Base-by-base conservation (phyloP, 2,888 invertebrate genomes). In the Stomorhina lunata region DNA sequence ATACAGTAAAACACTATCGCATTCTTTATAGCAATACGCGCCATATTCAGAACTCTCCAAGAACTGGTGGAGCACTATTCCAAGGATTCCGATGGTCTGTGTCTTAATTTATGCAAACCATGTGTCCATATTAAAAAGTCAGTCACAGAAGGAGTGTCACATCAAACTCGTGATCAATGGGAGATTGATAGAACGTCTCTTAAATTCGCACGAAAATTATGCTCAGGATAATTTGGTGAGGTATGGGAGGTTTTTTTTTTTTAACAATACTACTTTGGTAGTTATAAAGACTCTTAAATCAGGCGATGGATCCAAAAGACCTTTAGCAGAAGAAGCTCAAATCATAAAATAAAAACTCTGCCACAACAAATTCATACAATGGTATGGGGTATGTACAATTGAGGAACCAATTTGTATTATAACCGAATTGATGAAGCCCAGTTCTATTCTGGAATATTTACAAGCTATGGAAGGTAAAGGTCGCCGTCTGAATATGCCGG, bases 341-440 rank as follows among this genome's bases (percentile, higher is more conserved):
- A 99, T 99, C 84, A 99, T 99, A 99, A 99, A n/a, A n/a, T n/a
- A 99, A 92, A 98, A 99, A 92, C 93, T 99, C 85, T 94, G 99
- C 85, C 99, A 99, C 92, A 95, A 94, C 84, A 99, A 99, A 91
- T 94, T 99, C 80, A 98, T 99, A 87, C 99, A 99, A 90, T 92
- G 99, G 86, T 99, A 99, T 91, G 99, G 99, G 17, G 99, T 99
- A 15, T 99, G 99, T 92, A 99, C 99, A 17, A 95, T 98, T 89
- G 99, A 99, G 91, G 99, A 99, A 91, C 99, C 99, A 7, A 99
- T 99, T 90, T 99, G 99, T 91, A 99, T 99, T 88, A 98, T 99
- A 86, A 99, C 99, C 12, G 99, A 99, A 92, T 93, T 99, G 84
- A 99, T 99, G 99, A 97, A 98, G 92, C 98, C 99, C 92, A 99